phyloP scores from a whole-genome alignment of 2,797 vertebrate genomes.

The Alosa sapidissima region DNA sequence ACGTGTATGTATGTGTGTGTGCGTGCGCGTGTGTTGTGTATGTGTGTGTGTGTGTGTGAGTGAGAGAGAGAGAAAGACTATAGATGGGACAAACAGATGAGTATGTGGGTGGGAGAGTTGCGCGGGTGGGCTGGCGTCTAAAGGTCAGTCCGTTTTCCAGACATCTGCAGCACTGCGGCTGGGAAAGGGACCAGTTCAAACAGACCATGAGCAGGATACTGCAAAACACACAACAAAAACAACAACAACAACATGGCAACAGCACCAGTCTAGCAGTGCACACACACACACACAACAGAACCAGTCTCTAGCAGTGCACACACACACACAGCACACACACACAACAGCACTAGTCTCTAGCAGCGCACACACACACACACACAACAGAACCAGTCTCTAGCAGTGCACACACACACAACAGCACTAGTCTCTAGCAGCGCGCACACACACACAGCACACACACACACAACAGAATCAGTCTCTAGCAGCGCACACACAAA shows the following conservation, averaged over 20 bases:
- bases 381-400: neutral
- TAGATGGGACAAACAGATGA: conserved; percentile 73
- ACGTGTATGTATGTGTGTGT: too few species aligned
- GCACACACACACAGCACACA: too few species aligned
- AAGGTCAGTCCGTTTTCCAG: conserved; percentile 28
- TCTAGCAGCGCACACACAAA: too few species aligned
- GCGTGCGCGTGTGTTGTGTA: too few species aligned
- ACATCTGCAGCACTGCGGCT: conserved; percentile 32
- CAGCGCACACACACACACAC: neutral
- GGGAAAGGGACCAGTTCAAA: neutral
- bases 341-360: neutral
- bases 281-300: too few species aligned
- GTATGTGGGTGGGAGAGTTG: conserved; percentile 41
- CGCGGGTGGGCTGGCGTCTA: conserved; percentile 36
- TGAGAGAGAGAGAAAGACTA: too few species aligned
- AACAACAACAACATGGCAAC: neutral
- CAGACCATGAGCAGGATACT: neutral
- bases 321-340: neutral
- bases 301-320: too few species aligned
- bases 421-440: too few species aligned
- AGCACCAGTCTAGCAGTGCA: neutral
- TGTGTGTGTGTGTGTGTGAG: too few species aligned
- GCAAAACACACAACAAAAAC: neutral
- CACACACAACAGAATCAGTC: too few species aligned
- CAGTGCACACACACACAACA: too few species aligned